Conservation (phyloP, 2,797 vertebrate species). For the Danio aesculapii region DNA sequence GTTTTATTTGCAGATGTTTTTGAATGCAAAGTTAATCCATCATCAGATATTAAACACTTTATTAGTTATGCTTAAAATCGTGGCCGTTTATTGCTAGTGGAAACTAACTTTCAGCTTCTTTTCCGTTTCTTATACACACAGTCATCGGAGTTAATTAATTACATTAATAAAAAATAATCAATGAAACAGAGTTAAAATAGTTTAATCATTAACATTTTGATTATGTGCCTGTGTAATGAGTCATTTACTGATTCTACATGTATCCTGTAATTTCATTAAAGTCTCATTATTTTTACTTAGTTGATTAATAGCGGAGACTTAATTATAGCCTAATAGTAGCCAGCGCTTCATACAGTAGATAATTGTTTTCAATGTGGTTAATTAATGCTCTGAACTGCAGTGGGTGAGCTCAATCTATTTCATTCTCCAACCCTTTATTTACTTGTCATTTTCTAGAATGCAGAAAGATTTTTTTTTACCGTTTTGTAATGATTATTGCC, state of each 20-base stretch:
- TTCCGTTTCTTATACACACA: background rate
- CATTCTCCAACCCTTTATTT: background rate
- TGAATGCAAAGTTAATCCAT: too few relatives aligned
- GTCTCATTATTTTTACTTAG: slow-evolving; percentile 21
- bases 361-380: slow-evolving; percentile 1
- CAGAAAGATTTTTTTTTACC: background rate
- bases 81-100: background rate
- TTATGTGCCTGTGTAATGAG: background rate
- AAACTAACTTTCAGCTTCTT: background rate
- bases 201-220: background rate
- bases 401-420: background rate
- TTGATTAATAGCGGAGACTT: slow-evolving; percentile 18
- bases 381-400: background rate
- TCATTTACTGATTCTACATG: slow-evolving; percentile 9
- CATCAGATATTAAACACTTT: background rate
- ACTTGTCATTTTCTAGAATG: background rate
- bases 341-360: background rate
- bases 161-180: background rate
- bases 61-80: background rate
- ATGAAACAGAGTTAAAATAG: background rate
- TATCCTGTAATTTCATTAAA: slow-evolving; percentile 1
- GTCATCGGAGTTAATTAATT: background rate
- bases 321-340: slow-evolving; percentile 1
- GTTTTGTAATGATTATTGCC: background rate
- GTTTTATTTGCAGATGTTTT: too few relatives aligned